Evolutionary conservation across 2,797 vertebrate genomes (phyloP).

Genomic region (Poeciliopsis gracilis): DNA sequence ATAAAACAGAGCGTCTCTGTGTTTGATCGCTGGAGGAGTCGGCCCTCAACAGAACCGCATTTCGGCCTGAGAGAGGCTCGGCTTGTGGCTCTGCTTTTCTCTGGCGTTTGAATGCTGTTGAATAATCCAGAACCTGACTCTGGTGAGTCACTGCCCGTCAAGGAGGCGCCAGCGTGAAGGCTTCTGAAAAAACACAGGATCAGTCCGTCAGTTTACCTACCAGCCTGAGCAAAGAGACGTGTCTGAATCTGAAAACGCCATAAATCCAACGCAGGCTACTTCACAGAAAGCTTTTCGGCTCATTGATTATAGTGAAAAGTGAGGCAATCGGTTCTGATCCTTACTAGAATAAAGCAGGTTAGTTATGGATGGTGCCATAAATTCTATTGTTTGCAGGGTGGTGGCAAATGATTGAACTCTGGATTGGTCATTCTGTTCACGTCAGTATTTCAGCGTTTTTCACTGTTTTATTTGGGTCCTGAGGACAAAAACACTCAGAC

Average conservation of each 20-base stretch:
- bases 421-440: background rate
- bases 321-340: background rate
- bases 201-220: background rate
- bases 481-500: background rate
- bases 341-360: background rate
- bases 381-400: background rate
- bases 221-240: background rate
- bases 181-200: background rate
- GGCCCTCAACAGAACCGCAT: background rate
- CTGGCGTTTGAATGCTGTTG: background rate
- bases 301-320: background rate
- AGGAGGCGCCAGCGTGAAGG: conserved; percentile 4
- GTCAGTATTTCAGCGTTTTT: background rate
- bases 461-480: background rate
- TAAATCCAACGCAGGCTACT: background rate
- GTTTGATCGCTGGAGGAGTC: background rate
- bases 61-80: background rate
- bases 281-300: background rate
- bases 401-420: background rate
- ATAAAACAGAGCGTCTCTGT: background rate
- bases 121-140: background rate
- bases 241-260: background rate
- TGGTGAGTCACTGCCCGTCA: conserved; percentile 3
- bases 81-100: background rate
- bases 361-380: background rate